Evolutionary conservation across 2,113 vertebrate genomes (phyloP).

Genomic region (Coryphaenoides rupestris): DNA sequence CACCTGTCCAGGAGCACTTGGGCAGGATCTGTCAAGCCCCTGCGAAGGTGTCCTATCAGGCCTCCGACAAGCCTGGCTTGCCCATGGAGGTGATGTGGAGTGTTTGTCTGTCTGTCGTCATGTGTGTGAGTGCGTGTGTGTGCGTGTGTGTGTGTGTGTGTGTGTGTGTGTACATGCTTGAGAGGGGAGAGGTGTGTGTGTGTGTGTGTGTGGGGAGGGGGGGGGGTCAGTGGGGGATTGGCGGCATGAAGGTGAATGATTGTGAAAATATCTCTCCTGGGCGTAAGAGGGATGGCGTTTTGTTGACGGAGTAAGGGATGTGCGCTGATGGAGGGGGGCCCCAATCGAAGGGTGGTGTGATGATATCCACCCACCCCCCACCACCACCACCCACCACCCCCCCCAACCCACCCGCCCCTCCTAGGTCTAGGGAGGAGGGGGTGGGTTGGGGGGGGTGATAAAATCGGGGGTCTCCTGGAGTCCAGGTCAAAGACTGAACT

Average conservation of each 20-base stretch:
- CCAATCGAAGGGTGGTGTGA: constrained; percentile 45
- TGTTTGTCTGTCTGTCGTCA: no score
- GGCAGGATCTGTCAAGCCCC: background rate
- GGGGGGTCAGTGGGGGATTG: background rate
- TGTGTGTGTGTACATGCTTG: background rate
- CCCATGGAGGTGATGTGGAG: background rate
- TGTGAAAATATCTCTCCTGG: constrained; percentile 39
- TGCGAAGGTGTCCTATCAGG: background rate
- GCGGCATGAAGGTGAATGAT: constrained; percentile 56
- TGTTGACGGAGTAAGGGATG: constrained; percentile 53
- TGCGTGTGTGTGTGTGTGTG: background rate
- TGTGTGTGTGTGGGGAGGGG: background rate
- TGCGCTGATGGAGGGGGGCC: constrained; percentile 39
- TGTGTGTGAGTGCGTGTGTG: background rate
- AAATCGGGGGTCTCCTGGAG: constrained; percentile 42
- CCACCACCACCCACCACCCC: no score
- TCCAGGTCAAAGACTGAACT: constrained; percentile 66
- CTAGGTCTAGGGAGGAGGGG: constrained; percentile 13
- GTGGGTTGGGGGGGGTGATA: constrained; percentile 31
- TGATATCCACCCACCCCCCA: constrained; percentile 24
- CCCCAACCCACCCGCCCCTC: no score
- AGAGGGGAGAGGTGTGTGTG: background rate
- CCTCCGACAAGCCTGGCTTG: no score
- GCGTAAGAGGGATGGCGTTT: constrained; percentile 50
- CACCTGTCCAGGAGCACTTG: no score